Base-by-base conservation (phyloP, 2,888 invertebrate genomes). In the Andrena haemorrhoa region DNA sequence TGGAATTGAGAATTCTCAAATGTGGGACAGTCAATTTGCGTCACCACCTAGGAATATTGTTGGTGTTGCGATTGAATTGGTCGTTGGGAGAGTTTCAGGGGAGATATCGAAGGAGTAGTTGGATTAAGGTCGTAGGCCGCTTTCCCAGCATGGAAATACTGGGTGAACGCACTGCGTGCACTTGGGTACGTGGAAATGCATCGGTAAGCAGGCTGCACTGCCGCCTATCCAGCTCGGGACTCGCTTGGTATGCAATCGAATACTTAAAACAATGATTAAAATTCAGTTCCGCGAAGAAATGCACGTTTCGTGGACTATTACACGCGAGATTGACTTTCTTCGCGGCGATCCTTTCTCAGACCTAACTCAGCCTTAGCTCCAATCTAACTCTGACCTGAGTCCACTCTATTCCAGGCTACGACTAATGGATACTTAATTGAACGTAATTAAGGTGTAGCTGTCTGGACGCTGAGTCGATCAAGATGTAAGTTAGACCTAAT, bases 131-230 rank as follows among this genome's bases (percentile, higher is more conserved):
- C 23, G 61, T 41, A 8, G 47, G 7, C 10, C 47, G 73, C 58
- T 49, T 75, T 77, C 73, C 35, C 65, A 35, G 77, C 60, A 10
- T 51, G 64, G 56, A 66, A 73, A 66, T 51, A 47, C 58, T 23
- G 63, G 63, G 64, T 70, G 70, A 78, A 79, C 74, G 78, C 68
- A 74, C 74, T 49, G 73, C 73, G 61, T 56, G 74, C 49, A 56
- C 31, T 68, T 47, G 60, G 41, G 68, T 58, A 53, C 78, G 64
- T 78, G 69, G 68, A 81, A 73, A 58, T 47, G 73, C 73, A 65
- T 81, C 73, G 78, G 61, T 73, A 78, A 81, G 49, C 72, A 69
- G 73, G 49, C 58, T 63, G 35, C 63, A 26, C 29, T 35, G 26
- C 47, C 65, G 60, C 35, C 29, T 61, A 35, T 64, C 76, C 35